These are phyloP conservation scores for Osmerus mordax DNA, from an alignment of 2,113 vertebrate genomes.

Conservation along the genomic window DNA sequence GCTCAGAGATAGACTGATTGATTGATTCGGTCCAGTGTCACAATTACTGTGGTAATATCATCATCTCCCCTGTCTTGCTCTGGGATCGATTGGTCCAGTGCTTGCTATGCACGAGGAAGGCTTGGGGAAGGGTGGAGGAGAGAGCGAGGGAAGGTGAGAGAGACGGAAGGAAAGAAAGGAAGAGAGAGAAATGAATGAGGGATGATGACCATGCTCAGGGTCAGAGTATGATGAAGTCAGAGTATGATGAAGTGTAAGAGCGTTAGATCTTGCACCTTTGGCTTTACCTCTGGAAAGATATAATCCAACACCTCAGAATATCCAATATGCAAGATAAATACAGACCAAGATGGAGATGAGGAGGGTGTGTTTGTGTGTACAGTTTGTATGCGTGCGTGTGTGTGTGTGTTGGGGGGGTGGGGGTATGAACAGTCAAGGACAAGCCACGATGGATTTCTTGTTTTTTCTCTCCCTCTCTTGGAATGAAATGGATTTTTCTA, in stretches of 20 bases:
- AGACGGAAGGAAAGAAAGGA: background rate
- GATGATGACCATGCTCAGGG: conserved; percentile 25
- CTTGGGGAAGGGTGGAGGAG: background rate
- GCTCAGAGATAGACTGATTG: conserved; percentile 41
- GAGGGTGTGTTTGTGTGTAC: background rate
- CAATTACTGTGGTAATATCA: conserved; percentile 36
- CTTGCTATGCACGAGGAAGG: conserved; percentile 31
- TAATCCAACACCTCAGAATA: too few relatives aligned
- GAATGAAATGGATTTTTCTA: conserved; percentile 26
- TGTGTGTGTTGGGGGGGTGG: background rate
- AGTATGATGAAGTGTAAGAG: too few relatives aligned
- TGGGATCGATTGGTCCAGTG: conserved; percentile 35
- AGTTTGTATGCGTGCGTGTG: background rate
- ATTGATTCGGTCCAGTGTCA: conserved; percentile 35
- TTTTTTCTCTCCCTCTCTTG: conserved; percentile 32
- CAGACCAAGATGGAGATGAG: too few relatives aligned
- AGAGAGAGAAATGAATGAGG: conserved; percentile 13
- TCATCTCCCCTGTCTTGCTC: conserved; percentile 26
- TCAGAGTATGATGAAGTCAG: too few relatives aligned
- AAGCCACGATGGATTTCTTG: background rate
- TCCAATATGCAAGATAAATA: too few relatives aligned
- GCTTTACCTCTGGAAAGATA: too few relatives aligned
- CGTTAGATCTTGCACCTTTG: too few relatives aligned
- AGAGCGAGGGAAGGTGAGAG: background rate
- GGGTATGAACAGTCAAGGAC: too few relatives aligned